Evolutionary conservation across 2,113 vertebrate genomes (phyloP).

Genomic region (Centrocercus urophasianus): DNA sequence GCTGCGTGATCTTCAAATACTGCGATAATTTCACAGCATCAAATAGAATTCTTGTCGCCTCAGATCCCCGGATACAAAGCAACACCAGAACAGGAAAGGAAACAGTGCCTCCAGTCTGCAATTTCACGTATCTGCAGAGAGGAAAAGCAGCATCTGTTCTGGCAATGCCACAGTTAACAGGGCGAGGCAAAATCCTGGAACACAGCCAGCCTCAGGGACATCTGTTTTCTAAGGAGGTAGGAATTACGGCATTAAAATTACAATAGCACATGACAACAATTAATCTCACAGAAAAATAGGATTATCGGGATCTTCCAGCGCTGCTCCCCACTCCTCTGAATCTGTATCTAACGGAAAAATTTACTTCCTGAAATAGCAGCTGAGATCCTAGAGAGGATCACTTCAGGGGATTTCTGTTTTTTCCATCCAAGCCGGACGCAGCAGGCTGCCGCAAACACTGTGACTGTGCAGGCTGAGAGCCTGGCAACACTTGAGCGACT

Average conservation of each 20-base stretch:
- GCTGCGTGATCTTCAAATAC: not conserved
- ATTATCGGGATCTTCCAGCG: slow-evolving; percentile 13
- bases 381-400: not conserved
- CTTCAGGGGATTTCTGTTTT: not conserved
- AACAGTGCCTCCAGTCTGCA: not conserved
- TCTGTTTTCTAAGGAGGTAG: slow-evolving; percentile 51
- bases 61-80: not conserved
- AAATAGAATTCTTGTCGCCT: not conserved
- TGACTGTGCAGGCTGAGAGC: not conserved
- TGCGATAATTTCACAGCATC: not conserved
- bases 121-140: not conserved
- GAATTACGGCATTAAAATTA: slow-evolving; percentile 63
- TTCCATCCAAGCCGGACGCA: not conserved
- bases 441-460: not conserved
- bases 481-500: not conserved
- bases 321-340: not conserved
- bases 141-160: not conserved
- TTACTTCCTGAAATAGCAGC: not conserved
- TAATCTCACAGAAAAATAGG: slow-evolving; percentile 51
- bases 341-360: not conserved
- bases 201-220: slow-evolving; percentile 27
- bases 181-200: not conserved
- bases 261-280: slow-evolving; percentile 61
- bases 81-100: not conserved
- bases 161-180: not conserved